phyloP scores from a whole-genome alignment of 1,140 invertebrate species.

The Drosophila serrata region DNA sequence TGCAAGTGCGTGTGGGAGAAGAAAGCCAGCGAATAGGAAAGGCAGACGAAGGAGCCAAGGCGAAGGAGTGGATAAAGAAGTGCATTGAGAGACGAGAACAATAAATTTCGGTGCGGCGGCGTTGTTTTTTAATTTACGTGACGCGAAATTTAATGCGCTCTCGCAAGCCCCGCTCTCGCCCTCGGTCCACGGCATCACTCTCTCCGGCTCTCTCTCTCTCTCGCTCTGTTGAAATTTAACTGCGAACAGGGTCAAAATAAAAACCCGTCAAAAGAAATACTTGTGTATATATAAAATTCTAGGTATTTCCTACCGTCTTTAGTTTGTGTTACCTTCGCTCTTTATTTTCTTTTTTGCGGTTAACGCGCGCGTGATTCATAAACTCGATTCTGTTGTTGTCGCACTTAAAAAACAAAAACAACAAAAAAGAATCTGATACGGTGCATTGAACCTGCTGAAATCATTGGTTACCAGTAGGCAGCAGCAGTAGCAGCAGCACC shows the following conservation, averaged over 20 bases:
- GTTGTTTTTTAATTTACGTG: constrained; percentile 54
- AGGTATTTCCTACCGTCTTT: constrained; percentile 57
- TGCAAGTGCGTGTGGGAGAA: constrained; percentile 43
- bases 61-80: constrained; percentile 27
- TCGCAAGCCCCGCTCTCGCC: constrained; percentile 5
- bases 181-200: constrained; percentile 4
- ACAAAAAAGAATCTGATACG: constrained; percentile 20
- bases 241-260: constrained; percentile 81
- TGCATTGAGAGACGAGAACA: constrained; percentile 23
- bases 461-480: constrained; percentile 50
- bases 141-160: constrained; percentile 75
- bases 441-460: constrained; percentile 74
- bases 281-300: constrained; percentile 59
- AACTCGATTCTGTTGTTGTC: constrained; percentile 41
- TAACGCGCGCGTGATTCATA: constrained; percentile 81
- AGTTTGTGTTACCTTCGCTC: constrained; percentile 18
- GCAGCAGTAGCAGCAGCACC: constrained; percentile 19
- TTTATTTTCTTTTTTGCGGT: constrained; percentile 55
- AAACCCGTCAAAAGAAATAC: constrained; percentile 45
- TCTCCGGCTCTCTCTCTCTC: constrained; percentile 30
- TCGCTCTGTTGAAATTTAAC: constrained; percentile 45
- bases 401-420: constrained; percentile 15
- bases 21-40: constrained; percentile 29
- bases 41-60: constrained; percentile 18
- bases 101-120: constrained; percentile 39